These are phyloP conservation scores for Saccostrea cuccullata DNA, from an alignment of 1,140 invertebrate species.

Conservation along the genomic window DNA sequence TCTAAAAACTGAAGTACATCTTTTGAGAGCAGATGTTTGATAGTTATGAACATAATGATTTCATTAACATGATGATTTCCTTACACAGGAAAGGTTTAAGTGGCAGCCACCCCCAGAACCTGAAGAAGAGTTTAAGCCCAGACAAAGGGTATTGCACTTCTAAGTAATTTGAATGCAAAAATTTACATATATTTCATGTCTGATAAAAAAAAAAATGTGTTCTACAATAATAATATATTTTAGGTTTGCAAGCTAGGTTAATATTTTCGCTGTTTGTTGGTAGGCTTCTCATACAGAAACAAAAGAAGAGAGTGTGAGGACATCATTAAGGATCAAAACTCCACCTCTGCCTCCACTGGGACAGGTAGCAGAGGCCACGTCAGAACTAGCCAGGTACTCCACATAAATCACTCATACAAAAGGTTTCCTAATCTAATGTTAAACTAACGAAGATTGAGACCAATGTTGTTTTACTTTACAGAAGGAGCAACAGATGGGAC, in stretches of 20 bases:
- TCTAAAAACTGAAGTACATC: too few species aligned
- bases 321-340: constrained; percentile 56
- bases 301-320: constrained; percentile 40
- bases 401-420: not conserved
- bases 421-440: not conserved
- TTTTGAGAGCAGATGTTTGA: not conserved
- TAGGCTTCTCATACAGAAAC: constrained; percentile 17
- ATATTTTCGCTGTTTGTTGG: not conserved
- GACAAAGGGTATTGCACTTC: not conserved
- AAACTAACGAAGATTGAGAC: too few species aligned
- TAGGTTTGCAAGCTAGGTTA: too few species aligned
- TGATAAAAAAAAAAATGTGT: too few species aligned
- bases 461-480: constrained; percentile 15
- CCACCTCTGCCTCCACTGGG: constrained; percentile 63
- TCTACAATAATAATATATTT: too few species aligned
- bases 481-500: constrained; percentile 46
- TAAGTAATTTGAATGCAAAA: not conserved
- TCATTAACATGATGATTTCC: too few species aligned
- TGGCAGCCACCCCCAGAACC: constrained; percentile 71
- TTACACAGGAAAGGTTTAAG: constrained; percentile 64
- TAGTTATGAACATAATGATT: too few species aligned
- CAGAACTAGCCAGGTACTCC: constrained; percentile 61
- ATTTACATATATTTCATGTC: not conserved
- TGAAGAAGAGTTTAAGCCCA: constrained; percentile 50
- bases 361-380: constrained; percentile 60